phyloP scores from a whole-genome alignment of 2,113 vertebrate species.

The Vicugna pacos region DNA sequence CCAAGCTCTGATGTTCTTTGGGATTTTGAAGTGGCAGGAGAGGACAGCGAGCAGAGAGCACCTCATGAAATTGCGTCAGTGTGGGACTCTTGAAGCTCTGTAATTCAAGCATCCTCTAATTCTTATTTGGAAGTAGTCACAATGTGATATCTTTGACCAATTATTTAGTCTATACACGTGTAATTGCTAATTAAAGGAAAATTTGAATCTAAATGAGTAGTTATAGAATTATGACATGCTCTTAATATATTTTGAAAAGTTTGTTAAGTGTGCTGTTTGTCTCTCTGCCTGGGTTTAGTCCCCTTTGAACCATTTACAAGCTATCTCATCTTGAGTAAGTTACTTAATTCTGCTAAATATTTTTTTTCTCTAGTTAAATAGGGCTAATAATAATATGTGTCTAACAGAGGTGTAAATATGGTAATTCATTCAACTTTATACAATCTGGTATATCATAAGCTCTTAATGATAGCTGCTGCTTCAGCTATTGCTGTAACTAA shows the following conservation, averaged over 20 bases:
- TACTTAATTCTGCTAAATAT: background rate
- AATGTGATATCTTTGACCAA: background rate
- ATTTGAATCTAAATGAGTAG: conserved; percentile 8
- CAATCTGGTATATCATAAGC: background rate
- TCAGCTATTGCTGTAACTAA: background rate
- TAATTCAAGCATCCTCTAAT: background rate
- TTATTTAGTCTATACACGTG: background rate
- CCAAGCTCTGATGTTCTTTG: background rate
- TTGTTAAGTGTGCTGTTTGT: background rate
- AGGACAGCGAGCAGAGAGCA: background rate
- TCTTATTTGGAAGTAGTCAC: conserved; percentile 29
- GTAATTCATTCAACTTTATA: background rate
- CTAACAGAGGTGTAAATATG: background rate
- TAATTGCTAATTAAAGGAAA: conserved; percentile 52
- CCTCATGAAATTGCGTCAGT: background rate
- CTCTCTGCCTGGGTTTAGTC: background rate
- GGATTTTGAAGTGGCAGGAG: background rate
- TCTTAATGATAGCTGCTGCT: background rate
- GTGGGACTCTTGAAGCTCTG: background rate
- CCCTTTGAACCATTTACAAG: background rate
- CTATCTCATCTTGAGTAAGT: background rate
- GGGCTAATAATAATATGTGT: background rate
- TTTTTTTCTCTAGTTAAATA: background rate
- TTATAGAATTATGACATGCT: background rate
- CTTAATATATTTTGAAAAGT: background rate